Conservation (phyloP, 2,797 vertebrate species). For the Halcyon smyrnensis region DNA sequence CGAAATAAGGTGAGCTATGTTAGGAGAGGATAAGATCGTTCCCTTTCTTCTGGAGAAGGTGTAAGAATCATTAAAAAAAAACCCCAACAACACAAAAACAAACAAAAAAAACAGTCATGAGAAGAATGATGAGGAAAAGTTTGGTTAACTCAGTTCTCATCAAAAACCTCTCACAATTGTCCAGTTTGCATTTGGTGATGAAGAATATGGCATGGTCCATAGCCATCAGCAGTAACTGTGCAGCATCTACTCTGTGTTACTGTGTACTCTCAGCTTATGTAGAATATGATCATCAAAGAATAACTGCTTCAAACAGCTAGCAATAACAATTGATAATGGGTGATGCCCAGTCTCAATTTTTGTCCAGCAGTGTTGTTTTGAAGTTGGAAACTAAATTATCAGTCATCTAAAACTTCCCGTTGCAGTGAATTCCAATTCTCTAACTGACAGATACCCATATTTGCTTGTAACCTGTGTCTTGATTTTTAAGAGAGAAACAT, state of each 20-base stretch:
- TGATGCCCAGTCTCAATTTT: not conserved
- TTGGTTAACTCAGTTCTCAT: not conserved
- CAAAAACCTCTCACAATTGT: not conserved
- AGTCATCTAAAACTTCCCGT: not conserved
- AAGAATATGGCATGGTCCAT: not conserved
- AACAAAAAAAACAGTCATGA: not conserved
- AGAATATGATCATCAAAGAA: not conserved
- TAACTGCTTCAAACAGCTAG: not conserved
- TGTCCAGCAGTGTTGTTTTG: not conserved
- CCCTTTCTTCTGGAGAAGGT: not conserved
- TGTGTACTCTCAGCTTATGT: not conserved
- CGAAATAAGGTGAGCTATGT: not conserved
- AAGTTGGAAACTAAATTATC: not conserved
- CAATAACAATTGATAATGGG: not conserved
- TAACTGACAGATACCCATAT: not conserved
- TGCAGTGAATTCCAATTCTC: not conserved
- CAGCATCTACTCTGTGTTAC: accelerated
- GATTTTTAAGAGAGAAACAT: not conserved
- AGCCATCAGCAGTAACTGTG: not conserved
- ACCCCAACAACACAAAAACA: too few relatives aligned
- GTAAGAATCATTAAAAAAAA: not conserved
- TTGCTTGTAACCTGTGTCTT: accelerated
- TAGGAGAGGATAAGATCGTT: not conserved
- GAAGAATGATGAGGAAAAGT: not conserved
- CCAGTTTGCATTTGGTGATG: not conserved